A percentile compares a stretch with the other conserved stretches of the same genome.
These are phyloP conservation scores for Proales similis DNA, from an alignment of 1,140 invertebrate species.

Conservation along the genomic window DNA sequence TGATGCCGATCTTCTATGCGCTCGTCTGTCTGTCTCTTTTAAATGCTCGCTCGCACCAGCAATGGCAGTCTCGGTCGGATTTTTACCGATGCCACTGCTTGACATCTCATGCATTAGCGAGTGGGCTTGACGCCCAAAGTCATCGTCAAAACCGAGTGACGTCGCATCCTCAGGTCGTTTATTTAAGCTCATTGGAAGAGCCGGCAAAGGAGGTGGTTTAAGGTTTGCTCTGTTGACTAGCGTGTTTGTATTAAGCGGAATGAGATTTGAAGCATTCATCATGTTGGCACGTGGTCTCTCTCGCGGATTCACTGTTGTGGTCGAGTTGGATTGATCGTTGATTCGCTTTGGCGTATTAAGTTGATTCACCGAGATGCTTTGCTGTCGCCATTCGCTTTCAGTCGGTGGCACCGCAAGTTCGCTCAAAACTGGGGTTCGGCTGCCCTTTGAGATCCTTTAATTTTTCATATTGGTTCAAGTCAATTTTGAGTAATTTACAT, in stretches of 20 bases:
- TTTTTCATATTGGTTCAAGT: not conserved
- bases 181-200: not conserved
- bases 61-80: not conserved
- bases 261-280: conserved; percentile 12
- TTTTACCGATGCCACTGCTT: not conserved
- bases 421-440: conserved; percentile 15
- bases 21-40: too few species aligned
- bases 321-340: not conserved
- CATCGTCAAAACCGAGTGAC: conserved; percentile 31
- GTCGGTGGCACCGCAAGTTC: not conserved
- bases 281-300: conserved; percentile 17
- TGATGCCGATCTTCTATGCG: conserved; percentile 30
- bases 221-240: not conserved
- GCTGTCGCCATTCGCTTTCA: conserved; percentile 23
- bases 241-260: not conserved
- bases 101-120: not conserved
- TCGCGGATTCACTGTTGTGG: conserved; percentile 35
- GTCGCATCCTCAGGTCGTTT: too few species aligned
- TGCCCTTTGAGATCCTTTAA: not conserved
- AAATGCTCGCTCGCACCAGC: too few species aligned
- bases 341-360: not conserved
- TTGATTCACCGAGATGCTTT: not conserved
- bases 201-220: not conserved
- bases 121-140: conserved; percentile 9
- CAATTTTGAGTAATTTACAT: conserved; percentile 58